Base-by-base conservation (phyloP, 1,140 invertebrate species). In the Drosophila nasuta region DNA sequence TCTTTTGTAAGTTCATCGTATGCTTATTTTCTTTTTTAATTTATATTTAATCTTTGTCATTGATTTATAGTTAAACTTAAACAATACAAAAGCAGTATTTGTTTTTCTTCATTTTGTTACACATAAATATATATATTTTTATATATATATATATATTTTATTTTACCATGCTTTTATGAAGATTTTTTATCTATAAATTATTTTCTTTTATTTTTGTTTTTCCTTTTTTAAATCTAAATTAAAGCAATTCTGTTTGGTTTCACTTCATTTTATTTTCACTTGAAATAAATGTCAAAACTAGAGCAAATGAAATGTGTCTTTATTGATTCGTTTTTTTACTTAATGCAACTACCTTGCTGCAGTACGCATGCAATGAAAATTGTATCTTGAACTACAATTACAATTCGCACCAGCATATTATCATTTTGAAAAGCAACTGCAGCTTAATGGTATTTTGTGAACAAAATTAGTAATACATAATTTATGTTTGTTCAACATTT, bases 31-130 rank as follows among this genome's bases (percentile, higher is more conserved):
- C 63, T 69, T 49, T 10, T 28, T 43, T 25, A 25, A 81, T 90
- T 77, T 73, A 82, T 79, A 68, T 82, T 89, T 81, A 76, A 77
- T 76, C 52, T 81, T 81, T 65, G 38, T 71, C 43, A 66, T 71
- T 83, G 60, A 74, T 85, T 79, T 88, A 77, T 88, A 75, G 58
- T 88, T 91, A 77, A 85, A 80, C 76, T 91, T 91, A 85, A 91
- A 88, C 81, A 88, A 91, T 89, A 89, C 72, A 90, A 90, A 89
- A 90, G 81, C 86, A 90, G 86, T 90, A 72, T 89, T 90, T 89
- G 77, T 79, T 81, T 81, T 79, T 89, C 66, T 51, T 86, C 58
- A 59, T 81, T 62, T 90, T 86, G 78, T 82, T 90, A 74, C 75
- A 78, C 78, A 88, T 71, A 82, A 65, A 70, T 81, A 75, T 75